A percentile compares a stretch with the other conserved stretches of the same genome.
Evolutionary conservation across 2,797 vertebrate species (phyloP).

Genomic region (Erethizon dorsatum): DNA sequence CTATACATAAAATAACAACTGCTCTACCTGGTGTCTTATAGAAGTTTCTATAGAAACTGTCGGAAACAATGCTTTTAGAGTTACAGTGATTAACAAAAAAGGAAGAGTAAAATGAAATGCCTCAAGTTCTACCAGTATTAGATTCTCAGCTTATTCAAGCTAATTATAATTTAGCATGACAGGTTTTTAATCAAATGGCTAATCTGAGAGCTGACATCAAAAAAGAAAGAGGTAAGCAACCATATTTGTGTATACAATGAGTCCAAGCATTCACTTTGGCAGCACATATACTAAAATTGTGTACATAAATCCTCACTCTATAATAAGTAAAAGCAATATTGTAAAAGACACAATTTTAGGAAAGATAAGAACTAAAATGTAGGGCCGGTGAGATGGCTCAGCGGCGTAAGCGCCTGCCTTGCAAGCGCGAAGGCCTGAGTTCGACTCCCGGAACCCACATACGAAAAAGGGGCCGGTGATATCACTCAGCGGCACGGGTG

Average conservation of each 20-base stretch:
- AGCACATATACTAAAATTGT: background rate
- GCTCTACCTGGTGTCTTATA: background rate
- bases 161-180: background rate
- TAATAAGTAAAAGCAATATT: background rate
- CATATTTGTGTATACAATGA: background rate
- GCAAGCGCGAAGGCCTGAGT: too few species aligned
- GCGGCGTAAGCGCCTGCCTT: too few species aligned
- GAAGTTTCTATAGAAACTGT: background rate
- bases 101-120: constrained; percentile 27
- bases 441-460: too few species aligned
- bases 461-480: too few species aligned
- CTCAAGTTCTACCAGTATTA: background rate
- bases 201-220: background rate
- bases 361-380: background rate
- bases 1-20: constrained; percentile 4
- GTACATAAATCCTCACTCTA: background rate
- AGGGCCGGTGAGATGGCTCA: too few species aligned
- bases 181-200: constrained; percentile 19
- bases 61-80: constrained; percentile 47
- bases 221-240: background rate
- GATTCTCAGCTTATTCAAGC: background rate
- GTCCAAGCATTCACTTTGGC: background rate
- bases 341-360: background rate
- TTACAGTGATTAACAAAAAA: constrained; percentile 43
- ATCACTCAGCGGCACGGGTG: too few species aligned